Evolutionary conservation across 2,888 invertebrate species (phyloP).

Genomic region (Drosophila flavopinicola): DNA sequence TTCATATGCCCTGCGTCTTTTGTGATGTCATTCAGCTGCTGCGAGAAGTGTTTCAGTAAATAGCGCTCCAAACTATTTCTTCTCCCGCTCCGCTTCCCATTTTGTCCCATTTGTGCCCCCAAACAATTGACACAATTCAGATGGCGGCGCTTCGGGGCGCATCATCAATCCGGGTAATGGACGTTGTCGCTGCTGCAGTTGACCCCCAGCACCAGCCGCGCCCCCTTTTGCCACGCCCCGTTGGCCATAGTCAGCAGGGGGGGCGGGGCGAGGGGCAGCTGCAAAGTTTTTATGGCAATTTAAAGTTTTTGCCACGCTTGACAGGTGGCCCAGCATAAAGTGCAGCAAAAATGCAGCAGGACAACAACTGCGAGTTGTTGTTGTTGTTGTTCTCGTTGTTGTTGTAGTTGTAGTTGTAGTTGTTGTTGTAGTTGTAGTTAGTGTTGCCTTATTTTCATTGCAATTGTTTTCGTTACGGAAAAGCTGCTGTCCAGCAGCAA

Average conservation of each 20-base stretch:
- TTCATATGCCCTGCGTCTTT: too few relatives aligned
- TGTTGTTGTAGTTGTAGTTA: constrained; percentile 15
- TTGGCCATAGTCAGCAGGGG: constrained; percentile 18
- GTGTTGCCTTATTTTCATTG: constrained; percentile 31
- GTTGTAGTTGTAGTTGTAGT: neutral
- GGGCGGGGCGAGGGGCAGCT: constrained; percentile 4
- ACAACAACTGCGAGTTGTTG: constrained; percentile 18
- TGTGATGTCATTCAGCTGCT: constrained; percentile 3
- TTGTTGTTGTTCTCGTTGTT: constrained; percentile 13
- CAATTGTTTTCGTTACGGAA: constrained; percentile 31
- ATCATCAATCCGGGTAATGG: constrained; percentile 64
- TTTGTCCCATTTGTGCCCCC: constrained; percentile 16
- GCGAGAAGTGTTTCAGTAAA: constrained; percentile 1
- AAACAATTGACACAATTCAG: constrained; percentile 60
- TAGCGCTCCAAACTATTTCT: constrained; percentile 1
- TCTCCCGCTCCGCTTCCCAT: neutral
- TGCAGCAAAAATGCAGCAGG: constrained; percentile 54
- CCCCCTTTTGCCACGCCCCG: constrained; percentile 37
- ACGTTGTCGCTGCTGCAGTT: constrained; percentile 34
- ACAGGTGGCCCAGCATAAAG: constrained; percentile 54
- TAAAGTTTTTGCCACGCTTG: constrained; percentile 40
- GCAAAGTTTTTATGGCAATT: constrained; percentile 55
- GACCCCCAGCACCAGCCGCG: too few relatives aligned
- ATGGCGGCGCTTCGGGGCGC: constrained; percentile 8
- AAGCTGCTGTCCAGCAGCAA: constrained; percentile 13